Evolutionary conservation across 2,113 vertebrate genomes (phyloP), one percentile per base, ranked within the genome.

Genomic region (Chionomys nivalis): DNA sequence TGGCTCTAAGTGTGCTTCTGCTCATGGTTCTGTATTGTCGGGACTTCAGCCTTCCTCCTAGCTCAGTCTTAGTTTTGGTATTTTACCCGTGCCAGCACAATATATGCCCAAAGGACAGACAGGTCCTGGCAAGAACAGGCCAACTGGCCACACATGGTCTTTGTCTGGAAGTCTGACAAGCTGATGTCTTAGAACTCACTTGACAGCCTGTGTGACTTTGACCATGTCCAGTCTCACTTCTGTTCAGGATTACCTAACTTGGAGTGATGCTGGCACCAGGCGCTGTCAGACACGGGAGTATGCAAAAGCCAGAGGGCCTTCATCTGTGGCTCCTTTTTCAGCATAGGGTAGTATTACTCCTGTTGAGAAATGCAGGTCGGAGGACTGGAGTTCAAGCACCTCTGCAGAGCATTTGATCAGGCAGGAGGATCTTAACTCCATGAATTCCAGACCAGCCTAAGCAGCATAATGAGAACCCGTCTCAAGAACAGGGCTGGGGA

Each of bases 61-160:
- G 63, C 52, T 24, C 23, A 16, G 4, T 33, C 47, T 33, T 39
- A 33, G 63, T 31, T 89, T 28, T 44, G 52, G 39, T 75, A 8
- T 31, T 61, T 47, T 28, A 11, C 33, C 78, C 7, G 3, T 55
- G 13, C 47, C 23, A 55, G 52, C 47, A 85, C 39, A 77, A 7
- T 8, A 3, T 42, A 17, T 28, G 13, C 10, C 44, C 19, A 23
- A 66, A 63, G 24, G 36, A 52, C 47, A 66, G 36, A 52, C 47
- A 66, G 44, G 26, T 19, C 24, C 44, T 36, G 14, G 9, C 9
- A 24, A 49, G 66, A 47, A 16, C 33, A 28, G 39, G 23, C 63
- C 8, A 1, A 6, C 17, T 65, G 5, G 6, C 19, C 2, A 3
- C 2, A 3, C 10, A n/a, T 8, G 31, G 14, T 28, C 79, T 49